Evolutionary conservation across 2,113 vertebrate species (phyloP).

Genomic region (Tragelaphus imberbis): DNA sequence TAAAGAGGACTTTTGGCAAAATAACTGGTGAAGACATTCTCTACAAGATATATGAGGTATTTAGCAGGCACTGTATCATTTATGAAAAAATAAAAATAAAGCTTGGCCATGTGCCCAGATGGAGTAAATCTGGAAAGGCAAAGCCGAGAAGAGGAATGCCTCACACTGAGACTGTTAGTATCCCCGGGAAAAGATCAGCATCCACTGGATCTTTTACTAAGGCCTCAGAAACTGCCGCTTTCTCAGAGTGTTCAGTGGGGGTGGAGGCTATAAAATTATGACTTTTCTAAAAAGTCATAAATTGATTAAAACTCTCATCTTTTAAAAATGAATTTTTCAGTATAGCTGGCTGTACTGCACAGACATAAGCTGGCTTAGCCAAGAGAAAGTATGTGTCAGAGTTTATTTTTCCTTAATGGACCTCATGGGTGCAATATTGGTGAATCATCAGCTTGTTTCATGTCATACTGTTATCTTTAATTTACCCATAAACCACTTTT

Average conservation of each 20-base stretch:
- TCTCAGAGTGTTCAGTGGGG: neutral
- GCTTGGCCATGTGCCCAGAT: neutral
- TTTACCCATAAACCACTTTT: neutral
- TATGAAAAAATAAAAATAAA: neutral
- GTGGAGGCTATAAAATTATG: neutral
- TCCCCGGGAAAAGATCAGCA: neutral
- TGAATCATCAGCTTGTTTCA: neutral
- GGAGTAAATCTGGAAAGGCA: neutral
- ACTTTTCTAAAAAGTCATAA: neutral
- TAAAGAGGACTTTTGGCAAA: constrained; percentile 14
- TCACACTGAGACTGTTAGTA: neutral
- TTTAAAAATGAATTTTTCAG: neutral
- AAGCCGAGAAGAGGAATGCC: neutral
- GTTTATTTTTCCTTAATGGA: constrained; percentile 18
- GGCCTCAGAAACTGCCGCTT: neutral
- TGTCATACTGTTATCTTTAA: neutral
- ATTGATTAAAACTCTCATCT: constrained; percentile 1
- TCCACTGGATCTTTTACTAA: neutral
- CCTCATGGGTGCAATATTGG: neutral
- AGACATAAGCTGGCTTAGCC: neutral
- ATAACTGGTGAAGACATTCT: neutral
- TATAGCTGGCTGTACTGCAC: neutral
- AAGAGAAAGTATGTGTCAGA: neutral
- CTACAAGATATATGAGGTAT: neutral
- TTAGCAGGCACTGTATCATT: neutral